These are phyloP conservation scores for Antheraea mylitta DNA, from an alignment of 1,140 invertebrate genomes.

Conservation along the genomic window DNA sequence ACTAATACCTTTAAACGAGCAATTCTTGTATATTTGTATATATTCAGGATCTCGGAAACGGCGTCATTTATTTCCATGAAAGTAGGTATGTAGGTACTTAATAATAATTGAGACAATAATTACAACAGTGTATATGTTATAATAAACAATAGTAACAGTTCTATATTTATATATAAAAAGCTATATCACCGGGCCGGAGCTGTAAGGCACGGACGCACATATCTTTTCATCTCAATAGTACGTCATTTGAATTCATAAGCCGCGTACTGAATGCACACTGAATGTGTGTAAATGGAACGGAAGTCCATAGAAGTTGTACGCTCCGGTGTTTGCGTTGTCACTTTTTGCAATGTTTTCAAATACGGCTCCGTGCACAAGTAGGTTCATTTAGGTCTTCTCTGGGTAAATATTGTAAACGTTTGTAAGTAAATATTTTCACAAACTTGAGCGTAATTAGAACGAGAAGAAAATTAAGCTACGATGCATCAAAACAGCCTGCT, in stretches of 20 bases:
- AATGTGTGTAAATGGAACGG: constrained; percentile 17
- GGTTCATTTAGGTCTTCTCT: not conserved
- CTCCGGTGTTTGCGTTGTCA: not conserved
- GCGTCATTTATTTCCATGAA: too few relatives aligned
- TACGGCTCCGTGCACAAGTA: constrained; percentile 1
- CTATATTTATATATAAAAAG: not conserved
- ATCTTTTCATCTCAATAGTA: constrained; percentile 13
- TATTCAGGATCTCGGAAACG: too few relatives aligned
- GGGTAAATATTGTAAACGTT: not conserved
- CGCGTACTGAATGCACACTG: not conserved
- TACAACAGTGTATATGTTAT: too few relatives aligned
- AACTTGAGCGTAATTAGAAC: not conserved
- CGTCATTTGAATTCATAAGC: constrained; percentile 15
- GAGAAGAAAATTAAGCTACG: too few relatives aligned
- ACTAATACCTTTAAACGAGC: too few relatives aligned
- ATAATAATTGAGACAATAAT: too few relatives aligned
- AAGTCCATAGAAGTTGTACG: constrained; percentile 8
- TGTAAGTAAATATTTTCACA: not conserved
- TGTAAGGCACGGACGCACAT: constrained; percentile 5
- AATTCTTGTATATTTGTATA: too few relatives aligned
- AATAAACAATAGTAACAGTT: not conserved
- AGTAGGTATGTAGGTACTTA: too few relatives aligned
- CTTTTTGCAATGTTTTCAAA: not conserved
- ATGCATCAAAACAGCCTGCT: too few relatives aligned
- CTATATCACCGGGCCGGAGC: not conserved